Evolutionary conservation across 2,888 invertebrate species (phyloP), one percentile per base, ranked within the genome.

Genomic region (Iphiclides podalirius): DNA sequence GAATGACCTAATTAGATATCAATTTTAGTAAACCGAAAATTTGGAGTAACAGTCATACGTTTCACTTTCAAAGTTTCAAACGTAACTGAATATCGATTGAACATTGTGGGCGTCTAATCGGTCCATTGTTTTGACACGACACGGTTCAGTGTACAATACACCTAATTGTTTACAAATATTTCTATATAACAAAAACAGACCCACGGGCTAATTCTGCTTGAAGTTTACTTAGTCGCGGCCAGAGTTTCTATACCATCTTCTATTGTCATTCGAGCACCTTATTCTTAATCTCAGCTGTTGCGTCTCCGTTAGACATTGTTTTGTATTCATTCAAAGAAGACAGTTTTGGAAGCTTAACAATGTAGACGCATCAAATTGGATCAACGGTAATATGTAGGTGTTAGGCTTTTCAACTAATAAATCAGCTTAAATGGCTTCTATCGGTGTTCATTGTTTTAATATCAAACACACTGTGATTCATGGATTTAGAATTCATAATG

Each of bases 241-340:
- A n/a, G n/a, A n/a, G n/a, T n/a, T n/a, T n/a, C n/a, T 31, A 15
- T 12, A 12, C 17, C 38, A n/a, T 15, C 28, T 15, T 1, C 43
- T 23, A 38, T 43, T 37, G 47, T 41, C 41, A 36, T 20, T 31
- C 43, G 12, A 28, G 6, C 13, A 46, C 40, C 15, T 38, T 12
- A 38, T 38, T 13, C 43, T 38, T 42, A 37, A 15, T 20, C 16
- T 17, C 26, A 8, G 12, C 38, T 14, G 39, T 33, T 17, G n/a
- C 23, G 35, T 23, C 38, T 33, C 20, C 31, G 23, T 37, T 41
- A 36, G 23, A 9, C 31, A 42, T 42, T 42, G 48, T 42, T 41
- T 41, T 42, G 23, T 31, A 20, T 34, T 12, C 17, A 23, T 43
- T 43, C 11, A 9, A 12, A 11, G 15, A 23, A 8, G 9, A 17